Conservation (phyloP, 2,113 vertebrate species). For the Jaculus jaculus region DNA sequence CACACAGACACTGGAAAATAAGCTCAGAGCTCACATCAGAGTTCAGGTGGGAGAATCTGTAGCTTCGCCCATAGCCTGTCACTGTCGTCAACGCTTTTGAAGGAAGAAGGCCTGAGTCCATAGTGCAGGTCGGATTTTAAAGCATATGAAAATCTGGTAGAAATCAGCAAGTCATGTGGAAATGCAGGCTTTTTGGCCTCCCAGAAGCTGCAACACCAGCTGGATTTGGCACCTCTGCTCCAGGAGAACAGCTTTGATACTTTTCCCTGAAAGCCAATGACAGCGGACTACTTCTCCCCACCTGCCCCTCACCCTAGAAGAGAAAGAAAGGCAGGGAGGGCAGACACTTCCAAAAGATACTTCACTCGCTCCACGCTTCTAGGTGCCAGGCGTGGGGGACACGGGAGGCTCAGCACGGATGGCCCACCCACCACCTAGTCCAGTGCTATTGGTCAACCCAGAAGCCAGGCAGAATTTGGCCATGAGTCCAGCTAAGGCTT, state of each 20-base stretch:
- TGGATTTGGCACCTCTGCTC: neutral
- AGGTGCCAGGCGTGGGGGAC: neutral
- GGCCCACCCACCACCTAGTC: neutral
- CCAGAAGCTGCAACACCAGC: slow-evolving; percentile 14
- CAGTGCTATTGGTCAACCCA: neutral
- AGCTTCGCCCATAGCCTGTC: neutral
- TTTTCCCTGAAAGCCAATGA: neutral
- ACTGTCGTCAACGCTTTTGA: neutral
- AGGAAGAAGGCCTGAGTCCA: neutral
- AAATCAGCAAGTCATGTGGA: slow-evolving; percentile 25
- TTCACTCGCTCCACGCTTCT: neutral
- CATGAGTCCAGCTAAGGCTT: neutral
- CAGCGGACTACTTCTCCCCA: neutral
- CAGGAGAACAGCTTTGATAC: neutral
- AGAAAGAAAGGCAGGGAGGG: neutral
- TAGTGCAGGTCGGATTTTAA: neutral
- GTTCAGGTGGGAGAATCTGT: neutral
- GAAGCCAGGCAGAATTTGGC: neutral
- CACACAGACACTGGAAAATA: neutral
- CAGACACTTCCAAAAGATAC: neutral
- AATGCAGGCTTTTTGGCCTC: slow-evolving; percentile 13
- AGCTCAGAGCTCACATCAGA: neutral
- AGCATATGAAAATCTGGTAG: slow-evolving; percentile 16
- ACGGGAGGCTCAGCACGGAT: neutral
- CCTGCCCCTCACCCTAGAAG: neutral